Evolutionary conservation across 2,888 invertebrate genomes (phyloP).

Genomic region (Aspidapion aeneum): DNA sequence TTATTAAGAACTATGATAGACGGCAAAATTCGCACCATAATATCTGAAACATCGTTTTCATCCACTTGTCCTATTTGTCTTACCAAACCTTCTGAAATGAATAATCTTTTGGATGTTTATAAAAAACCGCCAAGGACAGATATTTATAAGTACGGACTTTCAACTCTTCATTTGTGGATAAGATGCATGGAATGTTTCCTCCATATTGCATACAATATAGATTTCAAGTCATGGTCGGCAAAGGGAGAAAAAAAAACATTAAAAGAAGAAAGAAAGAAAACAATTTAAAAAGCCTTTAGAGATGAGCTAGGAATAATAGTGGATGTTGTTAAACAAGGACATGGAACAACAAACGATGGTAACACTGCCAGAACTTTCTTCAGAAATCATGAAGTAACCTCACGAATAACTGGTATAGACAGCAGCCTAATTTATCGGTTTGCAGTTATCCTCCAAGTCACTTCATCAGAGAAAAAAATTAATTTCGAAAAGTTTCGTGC

Average conservation of each 20-base stretch:
- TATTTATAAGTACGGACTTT: conserved; percentile 1
- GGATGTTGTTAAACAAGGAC: conserved; percentile 6
- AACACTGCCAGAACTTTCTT: conserved; percentile 12
- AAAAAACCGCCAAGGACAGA: conserved; percentile 1
- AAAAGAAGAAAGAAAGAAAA: conserved; percentile 1
- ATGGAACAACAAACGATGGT: conserved; percentile 12
- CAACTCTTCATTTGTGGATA: conserved; percentile 7
- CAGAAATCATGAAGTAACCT: conserved; percentile 5
- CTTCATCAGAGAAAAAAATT: conserved; percentile 5
- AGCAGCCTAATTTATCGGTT: conserved; percentile 9
- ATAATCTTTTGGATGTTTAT: conserved; percentile 2
- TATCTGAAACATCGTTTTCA: conserved; percentile 5
- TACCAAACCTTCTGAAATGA: conserved; percentile 8
- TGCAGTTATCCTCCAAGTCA: conserved; percentile 8
- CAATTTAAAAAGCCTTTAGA: not conserved
- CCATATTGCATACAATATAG: conserved; percentile 7
- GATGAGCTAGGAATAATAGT: conserved; percentile 6
- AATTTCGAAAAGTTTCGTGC: not conserved
- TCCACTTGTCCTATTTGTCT: conserved; percentile 10
- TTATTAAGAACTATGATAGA: conserved; percentile 4
- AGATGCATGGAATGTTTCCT: conserved; percentile 10
- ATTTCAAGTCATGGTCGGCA: conserved; percentile 6
- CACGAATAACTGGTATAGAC: conserved; percentile 7
- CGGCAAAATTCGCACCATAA: conserved; percentile 10
- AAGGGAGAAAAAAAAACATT: conserved; percentile 1